phyloP scores from a whole-genome alignment of 2,113 vertebrate genomes.

The Brachirus orientalis region DNA sequence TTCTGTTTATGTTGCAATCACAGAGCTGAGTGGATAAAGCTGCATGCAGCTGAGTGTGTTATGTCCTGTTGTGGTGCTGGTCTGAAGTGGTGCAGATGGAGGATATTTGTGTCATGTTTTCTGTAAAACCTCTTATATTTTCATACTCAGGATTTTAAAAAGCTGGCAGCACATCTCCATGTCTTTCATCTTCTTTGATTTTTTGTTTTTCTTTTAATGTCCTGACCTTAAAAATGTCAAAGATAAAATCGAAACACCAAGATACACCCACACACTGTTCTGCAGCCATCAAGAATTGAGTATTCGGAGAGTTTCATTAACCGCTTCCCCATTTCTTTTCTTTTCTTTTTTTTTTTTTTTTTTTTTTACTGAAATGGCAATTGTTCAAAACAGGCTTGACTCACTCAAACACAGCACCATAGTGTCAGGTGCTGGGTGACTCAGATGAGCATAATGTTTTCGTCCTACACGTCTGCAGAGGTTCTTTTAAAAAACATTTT shows the following conservation, averaged over 20 bases:
- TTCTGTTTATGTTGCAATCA: conserved; percentile 45
- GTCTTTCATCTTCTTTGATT: not conserved
- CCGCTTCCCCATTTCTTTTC: conserved; percentile 40
- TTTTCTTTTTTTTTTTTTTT: conserved; percentile 16
- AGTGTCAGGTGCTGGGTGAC: conserved; percentile 38
- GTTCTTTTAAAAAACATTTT: too few relatives aligned
- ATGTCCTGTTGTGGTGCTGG: conserved; percentile 33
- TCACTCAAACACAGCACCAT: conserved; percentile 4
- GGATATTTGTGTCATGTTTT: conserved; percentile 57
- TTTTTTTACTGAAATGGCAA: conserved; percentile 21
- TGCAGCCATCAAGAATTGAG: conserved; percentile 40
- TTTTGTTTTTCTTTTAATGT: conserved; percentile 24
- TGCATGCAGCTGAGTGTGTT: conserved; percentile 15
- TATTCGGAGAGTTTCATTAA: conserved; percentile 51
- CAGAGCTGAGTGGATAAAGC: conserved; percentile 35
- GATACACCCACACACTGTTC: conserved; percentile 24
- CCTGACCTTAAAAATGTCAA: conserved; percentile 45
- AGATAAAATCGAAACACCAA: conserved; percentile 34
- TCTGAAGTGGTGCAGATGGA: conserved; percentile 55
- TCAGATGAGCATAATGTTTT: conserved; percentile 35
- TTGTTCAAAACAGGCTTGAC: conserved; percentile 17
- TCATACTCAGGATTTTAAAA: conserved; percentile 29
- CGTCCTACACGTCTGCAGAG: conserved; percentile 42
- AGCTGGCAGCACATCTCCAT: conserved; percentile 17
- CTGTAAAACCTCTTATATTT: conserved; percentile 16